Base-by-base conservation (phyloP, 2,888 invertebrate species). In the Phymatocera aterrima region DNA sequence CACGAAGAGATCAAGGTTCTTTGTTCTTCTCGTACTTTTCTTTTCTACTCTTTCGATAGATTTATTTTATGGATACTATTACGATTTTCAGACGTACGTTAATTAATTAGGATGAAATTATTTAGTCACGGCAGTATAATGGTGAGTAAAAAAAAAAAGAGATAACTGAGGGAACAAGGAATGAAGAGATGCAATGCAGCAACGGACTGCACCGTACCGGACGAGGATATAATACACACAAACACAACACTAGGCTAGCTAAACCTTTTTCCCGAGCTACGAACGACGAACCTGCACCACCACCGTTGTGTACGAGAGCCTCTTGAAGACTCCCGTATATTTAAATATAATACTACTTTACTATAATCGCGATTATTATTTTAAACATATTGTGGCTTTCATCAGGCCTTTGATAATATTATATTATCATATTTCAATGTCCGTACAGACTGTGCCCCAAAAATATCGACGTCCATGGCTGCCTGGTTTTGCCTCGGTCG, bases 391-490 rank as follows among this genome's bases (percentile, higher is more conserved):
- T 60, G 57, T 57, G 75, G 24, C 75, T 75, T 75, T 60, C 40
- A 75, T 75, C 75, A 75, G 75, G 75, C 75, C 57, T 75, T 75
- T 75, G 75, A 75, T n/a, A 28, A 57, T 60, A n/a, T 40, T 75
- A 57, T 57, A 75, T 57, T 31, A 57, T 57, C 57, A 60, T 57
- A 24, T 75, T 60, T 57, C 57, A 37, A 57, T 60, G 75, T 57
- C 60, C 75, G 82, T 83, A 80, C 80, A 81, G 84, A 84, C 85
- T 86, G 86, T 87, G 87, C 86, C 88, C 88, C 88, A 86, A 88
- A 87, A 89, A 87, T 89, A 89, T 90, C 89, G 89, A 89, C 88
- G 87, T 90, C 88, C 90, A 90, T 90, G 89, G 85, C 88, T 87
- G 88, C 85, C 84, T 83, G 82, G 83, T 43, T n/a, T n/a, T 75